Evolutionary conservation across 1,140 invertebrate genomes (phyloP).

Genomic region (Apis dorsata): DNA sequence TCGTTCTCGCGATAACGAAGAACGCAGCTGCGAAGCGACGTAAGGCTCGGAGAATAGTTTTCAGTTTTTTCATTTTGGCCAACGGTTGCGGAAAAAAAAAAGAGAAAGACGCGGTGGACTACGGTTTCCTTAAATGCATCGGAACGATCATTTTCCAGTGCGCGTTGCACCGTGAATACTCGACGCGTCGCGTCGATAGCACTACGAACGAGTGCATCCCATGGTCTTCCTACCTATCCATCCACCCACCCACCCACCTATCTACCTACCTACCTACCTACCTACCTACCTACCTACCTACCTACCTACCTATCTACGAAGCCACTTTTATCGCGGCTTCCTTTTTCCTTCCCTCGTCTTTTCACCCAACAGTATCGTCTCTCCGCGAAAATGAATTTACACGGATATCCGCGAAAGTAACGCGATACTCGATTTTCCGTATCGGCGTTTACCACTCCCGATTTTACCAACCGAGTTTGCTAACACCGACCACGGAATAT

Average conservation of each 20-base stretch:
- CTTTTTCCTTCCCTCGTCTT: neutral
- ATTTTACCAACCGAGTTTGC: neutral
- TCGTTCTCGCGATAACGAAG: no score
- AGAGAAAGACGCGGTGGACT: neutral
- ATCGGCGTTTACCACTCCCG: neutral
- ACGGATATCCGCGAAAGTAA: neutral
- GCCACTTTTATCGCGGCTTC: slow-evolving; percentile 19
- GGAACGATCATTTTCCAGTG: slow-evolving; percentile 4
- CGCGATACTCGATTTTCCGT: neutral
- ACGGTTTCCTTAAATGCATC: slow-evolving; percentile 3
- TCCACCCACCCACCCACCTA: neutral
- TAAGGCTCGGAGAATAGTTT: no score
- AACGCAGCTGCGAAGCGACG: no score
- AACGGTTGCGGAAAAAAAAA: no score
- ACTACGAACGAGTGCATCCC: slow-evolving; percentile 13
- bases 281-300: neutral
- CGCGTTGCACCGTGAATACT: slow-evolving; percentile 29
- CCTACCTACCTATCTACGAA: neutral
- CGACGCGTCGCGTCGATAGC: slow-evolving; percentile 20
- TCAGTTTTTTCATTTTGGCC: no score
- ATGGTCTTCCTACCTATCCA: slow-evolving; percentile 2
- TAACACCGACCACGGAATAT: neutral
- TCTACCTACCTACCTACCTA: neutral
- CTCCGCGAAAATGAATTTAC: neutral
- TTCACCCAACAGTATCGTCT: neutral